Percentiles rank a stretch among this genome's conserved stretches.
These are phyloP conservation scores for Ectobius pallidus DNA, from an alignment of 2,888 invertebrate species.

Conservation along the genomic window DNA sequence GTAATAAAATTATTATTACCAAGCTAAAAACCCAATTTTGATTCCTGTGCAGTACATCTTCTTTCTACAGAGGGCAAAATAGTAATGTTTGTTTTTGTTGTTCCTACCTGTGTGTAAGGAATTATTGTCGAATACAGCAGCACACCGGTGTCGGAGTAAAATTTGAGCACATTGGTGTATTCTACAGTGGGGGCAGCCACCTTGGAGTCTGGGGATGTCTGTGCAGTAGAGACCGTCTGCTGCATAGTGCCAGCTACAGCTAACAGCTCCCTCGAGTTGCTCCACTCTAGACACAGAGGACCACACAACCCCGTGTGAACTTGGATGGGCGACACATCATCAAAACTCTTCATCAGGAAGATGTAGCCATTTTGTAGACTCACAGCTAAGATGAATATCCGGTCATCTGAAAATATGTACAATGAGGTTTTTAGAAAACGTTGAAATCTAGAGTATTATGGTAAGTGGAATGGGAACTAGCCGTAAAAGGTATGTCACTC, in stretches of 20 bases:
- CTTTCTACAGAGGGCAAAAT: too few relatives aligned
- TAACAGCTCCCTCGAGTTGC: constrained; percentile 88
- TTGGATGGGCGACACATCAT: constrained; percentile 90
- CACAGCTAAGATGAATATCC: constrained; percentile 82
- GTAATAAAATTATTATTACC: too few relatives aligned
- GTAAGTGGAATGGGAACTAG: not conserved
- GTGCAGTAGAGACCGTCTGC: constrained; percentile 50
- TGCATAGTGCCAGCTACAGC: constrained; percentile 84
- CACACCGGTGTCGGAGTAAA: constrained; percentile 86
- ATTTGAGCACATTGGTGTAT: constrained; percentile 84
- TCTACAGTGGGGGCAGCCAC: constrained; percentile 55
- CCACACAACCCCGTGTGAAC: constrained; percentile 80
- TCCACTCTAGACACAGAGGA: constrained; percentile 93
- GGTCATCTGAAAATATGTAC: constrained; percentile 55
- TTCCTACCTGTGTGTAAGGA: constrained; percentile 73
- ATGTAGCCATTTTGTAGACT: constrained; percentile 90
- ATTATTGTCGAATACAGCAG: constrained; percentile 81
- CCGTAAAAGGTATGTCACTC: not conserved
- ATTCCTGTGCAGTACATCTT: too few relatives aligned
- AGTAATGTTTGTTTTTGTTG: too few relatives aligned
- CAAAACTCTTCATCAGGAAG: constrained; percentile 86
- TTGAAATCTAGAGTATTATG: too few relatives aligned
- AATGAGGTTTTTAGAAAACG: not conserved
- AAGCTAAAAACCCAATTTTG: too few relatives aligned
- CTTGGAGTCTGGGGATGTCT: constrained; percentile 43